Base-by-base conservation (phyloP, 2,797 vertebrate genomes). In the Acanthornis magna region DNA sequence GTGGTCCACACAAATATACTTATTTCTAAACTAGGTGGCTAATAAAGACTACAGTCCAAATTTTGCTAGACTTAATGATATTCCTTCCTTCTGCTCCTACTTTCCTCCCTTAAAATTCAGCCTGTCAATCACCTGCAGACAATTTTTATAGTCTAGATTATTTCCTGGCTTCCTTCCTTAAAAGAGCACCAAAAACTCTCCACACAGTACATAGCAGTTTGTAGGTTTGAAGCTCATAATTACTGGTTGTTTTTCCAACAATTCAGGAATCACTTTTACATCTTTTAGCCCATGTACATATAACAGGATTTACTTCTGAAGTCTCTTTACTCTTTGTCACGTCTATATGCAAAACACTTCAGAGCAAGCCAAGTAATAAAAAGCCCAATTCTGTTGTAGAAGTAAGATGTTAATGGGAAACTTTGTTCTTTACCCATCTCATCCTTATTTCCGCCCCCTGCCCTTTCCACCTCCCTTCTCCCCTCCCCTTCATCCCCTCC, bases 391-490 rank as follows among this genome's bases (percentile, higher is more conserved):
- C 55, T 55, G 43, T 63, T 42, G 34, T 5, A 71, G 13, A 79
- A 47, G 5, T 48, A 47, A 51, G 32, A 67, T 34, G 17, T 67
- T 60, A 78, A 53, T 48, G 13, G 13, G 26, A 73, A 84, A 40
- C 17, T 62, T 40, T 14, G 8, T 65, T 93, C 32, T 60, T 38
- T 84, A 32, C 38, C 25, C 32, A 54, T 71, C 17, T 79, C 3
- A 0, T 38, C 22, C 50, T 65, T 83, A 70, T 42, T 42, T 6
- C 27, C 0, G 0, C 4, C 9, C 5, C 25, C 1, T 26, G 25
- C 25, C n/a, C 48, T n/a, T 11, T 38, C 16, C 8, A 5, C 16
- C 1, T 15, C 9, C 30, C 29, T 10, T 5, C 21, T 16, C 1
- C 5, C 20, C 1, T 16, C 15, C 47, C 19, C 26, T 38, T 17